A percentile compares a stretch with the other conserved stretches of the same genome.
Evolutionary conservation across 1,140 invertebrate genomes (phyloP).

Genomic region (Colletes gigas): DNA sequence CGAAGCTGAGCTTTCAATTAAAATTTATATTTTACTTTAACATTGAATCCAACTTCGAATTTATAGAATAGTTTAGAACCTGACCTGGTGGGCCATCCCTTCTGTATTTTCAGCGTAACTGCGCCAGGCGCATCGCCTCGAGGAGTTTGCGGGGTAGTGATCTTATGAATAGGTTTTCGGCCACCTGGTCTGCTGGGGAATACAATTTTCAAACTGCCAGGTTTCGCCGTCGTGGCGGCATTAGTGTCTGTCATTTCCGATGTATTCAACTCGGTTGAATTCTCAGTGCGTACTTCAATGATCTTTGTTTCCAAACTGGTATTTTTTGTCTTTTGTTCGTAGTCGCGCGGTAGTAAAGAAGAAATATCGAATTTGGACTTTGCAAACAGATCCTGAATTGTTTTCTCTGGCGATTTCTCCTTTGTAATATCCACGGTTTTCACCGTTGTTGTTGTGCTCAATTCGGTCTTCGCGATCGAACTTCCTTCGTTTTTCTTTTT

Average conservation of each 20-base stretch:
- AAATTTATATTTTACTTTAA: background rate
- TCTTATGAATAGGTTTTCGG: constrained; percentile 83
- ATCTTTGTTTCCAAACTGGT: constrained; percentile 8
- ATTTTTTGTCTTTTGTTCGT: constrained; percentile 75
- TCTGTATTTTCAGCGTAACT: constrained; percentile 86
- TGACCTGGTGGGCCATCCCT: constrained; percentile 90
- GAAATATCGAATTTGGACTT: constrained; percentile 83
- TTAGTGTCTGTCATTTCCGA: constrained; percentile 62
- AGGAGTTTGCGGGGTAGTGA: constrained; percentile 82
- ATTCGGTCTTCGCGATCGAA: constrained; percentile 62
- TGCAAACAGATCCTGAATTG: constrained; percentile 77
- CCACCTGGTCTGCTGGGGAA: constrained; percentile 90
- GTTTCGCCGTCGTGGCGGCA: constrained; percentile 69
- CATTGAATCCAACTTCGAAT: background rate
- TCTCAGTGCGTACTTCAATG: constrained; percentile 10
- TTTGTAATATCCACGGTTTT: constrained; percentile 33
- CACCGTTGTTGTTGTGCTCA: constrained; percentile 58
- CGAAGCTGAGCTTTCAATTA: too few species aligned
- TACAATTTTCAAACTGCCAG: constrained; percentile 85
- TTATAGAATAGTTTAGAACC: too few species aligned
- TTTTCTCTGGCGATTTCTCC: constrained; percentile 72
- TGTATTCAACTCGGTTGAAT: constrained; percentile 44
- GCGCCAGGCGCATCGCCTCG: constrained; percentile 73
- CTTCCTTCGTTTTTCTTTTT: constrained; percentile 70
- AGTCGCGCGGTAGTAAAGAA: constrained; percentile 84